Conservation (phyloP, 2,797 vertebrate genomes). For the Poeciliopsis infans region DNA sequence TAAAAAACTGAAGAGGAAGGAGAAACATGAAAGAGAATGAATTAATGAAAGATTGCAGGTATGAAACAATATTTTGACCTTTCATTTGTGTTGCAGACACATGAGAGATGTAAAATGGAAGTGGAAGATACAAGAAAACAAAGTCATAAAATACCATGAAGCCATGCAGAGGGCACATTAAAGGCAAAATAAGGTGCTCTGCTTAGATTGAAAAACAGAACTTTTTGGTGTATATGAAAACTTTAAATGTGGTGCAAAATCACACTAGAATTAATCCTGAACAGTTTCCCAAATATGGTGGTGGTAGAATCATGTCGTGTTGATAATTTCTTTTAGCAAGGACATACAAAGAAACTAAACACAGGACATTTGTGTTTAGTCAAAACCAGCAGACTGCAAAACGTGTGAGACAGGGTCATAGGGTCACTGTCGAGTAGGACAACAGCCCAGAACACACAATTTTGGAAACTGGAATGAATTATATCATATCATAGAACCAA, state of each 20-base stretch:
- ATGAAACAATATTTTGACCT: conserved; percentile 12
- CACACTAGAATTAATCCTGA: neutral
- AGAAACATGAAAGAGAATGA: neutral
- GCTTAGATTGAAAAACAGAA: neutral
- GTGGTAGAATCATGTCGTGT: neutral
- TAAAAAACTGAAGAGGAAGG: conserved; percentile 79
- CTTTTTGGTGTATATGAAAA: neutral
- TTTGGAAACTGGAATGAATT: neutral
- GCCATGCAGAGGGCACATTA: neutral
- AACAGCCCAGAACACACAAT: neutral
- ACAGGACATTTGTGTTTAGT: no score
- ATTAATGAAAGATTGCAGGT: conserved; percentile 3
- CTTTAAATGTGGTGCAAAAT: neutral
- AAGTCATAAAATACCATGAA: neutral
- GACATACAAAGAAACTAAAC: neutral
- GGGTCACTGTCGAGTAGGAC: neutral
- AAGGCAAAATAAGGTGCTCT: neutral
- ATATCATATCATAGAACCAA: neutral
- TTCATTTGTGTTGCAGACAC: neutral
- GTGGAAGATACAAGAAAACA: neutral
- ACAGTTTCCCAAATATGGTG: neutral
- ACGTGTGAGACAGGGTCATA: neutral
- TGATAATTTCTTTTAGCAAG: no score
- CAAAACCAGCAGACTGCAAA: no score
- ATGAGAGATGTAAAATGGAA: neutral